Evolutionary conservation across 2,888 invertebrate species (phyloP), one percentile per base, ranked within the genome.

Genomic region (Molanna angustata): DNA sequence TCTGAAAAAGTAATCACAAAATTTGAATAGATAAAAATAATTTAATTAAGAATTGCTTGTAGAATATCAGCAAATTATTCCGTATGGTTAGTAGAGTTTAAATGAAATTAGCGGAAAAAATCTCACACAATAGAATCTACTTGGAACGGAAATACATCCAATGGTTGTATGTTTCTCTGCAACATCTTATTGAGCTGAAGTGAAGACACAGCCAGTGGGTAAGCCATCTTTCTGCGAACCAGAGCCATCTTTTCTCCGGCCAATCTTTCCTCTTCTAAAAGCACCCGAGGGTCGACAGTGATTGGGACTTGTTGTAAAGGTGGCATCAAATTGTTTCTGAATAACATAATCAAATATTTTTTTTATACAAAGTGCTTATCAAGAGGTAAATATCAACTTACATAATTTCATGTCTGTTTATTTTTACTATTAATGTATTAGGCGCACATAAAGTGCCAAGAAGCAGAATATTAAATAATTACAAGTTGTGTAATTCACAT

Each of bases 181-280:
- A 80, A 73, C 63, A 90, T 73, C 64, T 88, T 87, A 18, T 77
- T 64, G 13, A 83, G 69, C 2, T 74, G 79, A 2, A 87, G 65
- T 59, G 80, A 79, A 0, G 86, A 85, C 57, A 84, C 87, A 61
- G 87, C 85, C 2, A 87, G 74, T 57, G 85, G 82, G 64, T 83
- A 87, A 0, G 84, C 85, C 22, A 86, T 66, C 66, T 86, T 86
- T 33, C 80, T 73, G 18, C 76, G 73, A 1, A 88, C 82, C 27
- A 86, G 69, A 2, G 81, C 78, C 61, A 84, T 76, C 55, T 86
- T 80, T 1, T 76, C 76, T 1, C 80, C 73, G 3, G 88, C 66
- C 46, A 80, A 79, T 2, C 70, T 65, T 35, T 83, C 76, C 46
- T 87, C 78, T 51, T 86, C 81, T 11, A 70, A 69, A 0, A 82